These are phyloP conservation scores for Melanogrammus aeglefinus DNA, from an alignment of 2,797 vertebrate genomes.

Conservation along the genomic window DNA sequence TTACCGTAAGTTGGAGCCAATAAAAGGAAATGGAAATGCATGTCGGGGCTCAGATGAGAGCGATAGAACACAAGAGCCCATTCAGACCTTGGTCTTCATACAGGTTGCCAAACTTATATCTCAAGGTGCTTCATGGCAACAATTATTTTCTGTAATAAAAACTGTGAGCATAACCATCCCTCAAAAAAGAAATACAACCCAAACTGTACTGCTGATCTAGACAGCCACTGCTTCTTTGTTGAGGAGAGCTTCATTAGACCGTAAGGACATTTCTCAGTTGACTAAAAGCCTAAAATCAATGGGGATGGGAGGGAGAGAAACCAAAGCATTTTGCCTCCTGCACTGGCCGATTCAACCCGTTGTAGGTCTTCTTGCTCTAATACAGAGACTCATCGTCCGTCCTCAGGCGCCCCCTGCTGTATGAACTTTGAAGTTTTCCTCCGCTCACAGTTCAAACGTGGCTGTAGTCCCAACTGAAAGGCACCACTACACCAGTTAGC, in stretches of 20 bases:
- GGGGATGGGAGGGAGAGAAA: constrained; percentile 6
- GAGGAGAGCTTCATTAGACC: constrained; percentile 34
- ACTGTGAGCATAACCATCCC: constrained; percentile 58
- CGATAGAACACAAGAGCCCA: constrained; percentile 72
- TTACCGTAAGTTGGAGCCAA: background rate
- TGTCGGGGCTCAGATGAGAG: constrained; percentile 72
- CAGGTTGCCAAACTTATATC: constrained; percentile 65
- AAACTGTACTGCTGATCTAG: constrained; percentile 56
- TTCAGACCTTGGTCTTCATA: constrained; percentile 76
- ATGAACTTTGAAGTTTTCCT: constrained; percentile 31
- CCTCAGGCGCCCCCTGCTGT: constrained; percentile 10
- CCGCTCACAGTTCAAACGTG: constrained; percentile 31
- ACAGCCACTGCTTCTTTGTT: constrained; percentile 45
- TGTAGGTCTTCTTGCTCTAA: constrained; percentile 25
- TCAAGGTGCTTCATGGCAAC: constrained; percentile 76
- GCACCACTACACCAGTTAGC: constrained; percentile 48
- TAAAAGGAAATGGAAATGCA: constrained; percentile 47
- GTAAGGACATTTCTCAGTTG: constrained; percentile 46
- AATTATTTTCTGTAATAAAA: constrained; percentile 66
- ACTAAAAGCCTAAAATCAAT: constrained; percentile 19
- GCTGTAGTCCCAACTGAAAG: constrained; percentile 19
- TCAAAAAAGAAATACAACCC: constrained; percentile 62
- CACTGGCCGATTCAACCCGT: constrained; percentile 32
- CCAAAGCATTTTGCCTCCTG: constrained; percentile 13
- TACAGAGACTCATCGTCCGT: constrained; percentile 23